These are phyloP conservation scores for Cathartes aura DNA, from an alignment of 2,113 vertebrate species.

Conservation along the genomic window DNA sequence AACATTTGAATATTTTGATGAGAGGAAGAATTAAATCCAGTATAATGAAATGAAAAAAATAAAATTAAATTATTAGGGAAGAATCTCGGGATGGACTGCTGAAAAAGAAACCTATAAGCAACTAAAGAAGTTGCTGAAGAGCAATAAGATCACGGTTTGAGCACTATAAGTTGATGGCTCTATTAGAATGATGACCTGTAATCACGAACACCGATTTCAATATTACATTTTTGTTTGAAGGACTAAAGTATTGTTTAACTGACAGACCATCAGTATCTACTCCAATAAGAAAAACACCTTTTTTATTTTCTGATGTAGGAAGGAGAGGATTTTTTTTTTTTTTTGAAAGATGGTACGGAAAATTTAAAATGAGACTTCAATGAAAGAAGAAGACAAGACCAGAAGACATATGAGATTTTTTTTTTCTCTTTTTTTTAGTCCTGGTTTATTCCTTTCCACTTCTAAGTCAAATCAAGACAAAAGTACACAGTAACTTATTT, in stretches of 20 bases:
- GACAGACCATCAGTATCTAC: not conserved
- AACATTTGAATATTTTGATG: not conserved
- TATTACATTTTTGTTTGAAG: not conserved
- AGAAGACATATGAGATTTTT: not conserved
- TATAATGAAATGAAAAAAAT: not conserved
- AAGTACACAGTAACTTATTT: not conserved
- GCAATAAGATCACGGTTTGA: accelerated
- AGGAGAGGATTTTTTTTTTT: not conserved
- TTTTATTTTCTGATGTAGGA: not conserved
- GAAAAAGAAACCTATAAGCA: not conserved
- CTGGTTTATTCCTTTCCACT: not conserved
- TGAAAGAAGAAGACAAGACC: not conserved
- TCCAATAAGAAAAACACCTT: not conserved
- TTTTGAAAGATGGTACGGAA: not conserved
- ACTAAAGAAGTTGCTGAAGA: not conserved
- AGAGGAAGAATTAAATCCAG: not conserved
- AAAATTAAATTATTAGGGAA: not conserved
- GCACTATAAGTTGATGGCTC: not conserved
- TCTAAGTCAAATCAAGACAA: not conserved
- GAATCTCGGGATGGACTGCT: not conserved
- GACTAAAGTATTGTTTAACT: not conserved
- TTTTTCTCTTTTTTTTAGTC: not conserved
- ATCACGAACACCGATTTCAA: accelerated
- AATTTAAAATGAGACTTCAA: not conserved
- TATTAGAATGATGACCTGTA: not conserved